Evolutionary conservation across 2,113 vertebrate species (phyloP), one percentile per base, ranked within the genome.

Genomic region (Grammomys surdaster): DNA sequence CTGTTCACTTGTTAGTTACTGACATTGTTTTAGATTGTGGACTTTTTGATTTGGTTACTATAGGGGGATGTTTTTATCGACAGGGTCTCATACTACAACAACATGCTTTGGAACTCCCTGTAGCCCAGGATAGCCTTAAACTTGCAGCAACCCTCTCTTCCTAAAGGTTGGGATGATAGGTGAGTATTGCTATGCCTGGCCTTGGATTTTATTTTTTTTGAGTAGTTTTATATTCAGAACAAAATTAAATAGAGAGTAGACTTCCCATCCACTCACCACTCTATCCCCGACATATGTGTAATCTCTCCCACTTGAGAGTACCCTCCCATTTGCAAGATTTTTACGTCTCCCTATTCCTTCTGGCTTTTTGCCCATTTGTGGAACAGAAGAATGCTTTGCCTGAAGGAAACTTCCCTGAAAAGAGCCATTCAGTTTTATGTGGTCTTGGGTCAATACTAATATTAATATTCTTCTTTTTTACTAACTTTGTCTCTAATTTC

Each of bases 401-500:
- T 24, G 24, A 81, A 89, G 60, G 33, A 73, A 82, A 40, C 51
- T 26, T 75, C 40, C 69, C n/a, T 69, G 48, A 26, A 69, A 93
- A 36, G 26, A 33, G 12, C 36, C 40, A 92, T 77, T 92, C 36
- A 33, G 75, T 92, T 91, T 84, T 56, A 48, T 60, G 60, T 85
- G 33, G 54, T 33, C 43, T 73, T 46, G n/a, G 70, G 7, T 58
- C 73, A 84, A 58, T 33, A 82, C 84, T 43, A 84, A 63, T 19
- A 60, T 63, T 17, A 46, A 85, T 46, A 46, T 89, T 14, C 60
- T 89, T 14, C 60, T 76, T 1, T 22, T 11, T 78, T 69, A 33
- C 1, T 56, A 84, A 60, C 89, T 91, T 95, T 73, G 75, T 51
- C 28, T 93, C 89, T 95, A 43, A 87, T 36, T 19, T 80, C 33